Evolutionary conservation across 2,888 invertebrate species (phyloP), one percentile per base, ranked within the genome.

Genomic region (Drosophila limbata): DNA sequence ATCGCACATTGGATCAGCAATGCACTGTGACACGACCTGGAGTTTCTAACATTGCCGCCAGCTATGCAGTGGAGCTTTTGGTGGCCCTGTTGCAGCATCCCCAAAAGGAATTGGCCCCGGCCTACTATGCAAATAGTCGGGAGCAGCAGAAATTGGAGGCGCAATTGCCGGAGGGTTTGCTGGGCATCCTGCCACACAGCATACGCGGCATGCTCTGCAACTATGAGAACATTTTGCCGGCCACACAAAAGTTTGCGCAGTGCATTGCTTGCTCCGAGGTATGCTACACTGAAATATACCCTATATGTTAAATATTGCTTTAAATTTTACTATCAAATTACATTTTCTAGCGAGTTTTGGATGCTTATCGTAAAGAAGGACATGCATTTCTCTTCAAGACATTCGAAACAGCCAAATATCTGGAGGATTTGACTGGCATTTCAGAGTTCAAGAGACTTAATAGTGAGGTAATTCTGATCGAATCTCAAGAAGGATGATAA

Each of bases 21-120:
- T 99, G 99, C 91, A 99, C 99, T 0, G 99, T 99, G 19, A 97
- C 98, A 0, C 94, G 99, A 59, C 99, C 99, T 0, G 99, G 99
- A 1, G 95, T 97, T 15, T 97, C 98, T 0, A 96, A 96, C 90
- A 95, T 99, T 55, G 98, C 98, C 0, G 96, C 96, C 17, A 97
- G 97, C 3, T 93, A 98, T 66, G 98, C 98, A 0, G 98, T 97
- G 0, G 99, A 99, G 93, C 92, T 99, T 51, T 93, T 98, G 42
- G 95, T 98, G 0, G 96, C 96, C 0, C 79, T 98, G 45, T 92
- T 98, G 33, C 98, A 99, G 90, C 98, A 99, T 93, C 95, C 96
- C 2, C 92, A 94, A 13, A 94, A 94, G 67, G 93, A 94, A 11
- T 89, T 94, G 69, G 96, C 96, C 0, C 95, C 96, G 28, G 96